phyloP scores from a whole-genome alignment of 1,140 invertebrate species.

The Nymphalis io region DNA sequence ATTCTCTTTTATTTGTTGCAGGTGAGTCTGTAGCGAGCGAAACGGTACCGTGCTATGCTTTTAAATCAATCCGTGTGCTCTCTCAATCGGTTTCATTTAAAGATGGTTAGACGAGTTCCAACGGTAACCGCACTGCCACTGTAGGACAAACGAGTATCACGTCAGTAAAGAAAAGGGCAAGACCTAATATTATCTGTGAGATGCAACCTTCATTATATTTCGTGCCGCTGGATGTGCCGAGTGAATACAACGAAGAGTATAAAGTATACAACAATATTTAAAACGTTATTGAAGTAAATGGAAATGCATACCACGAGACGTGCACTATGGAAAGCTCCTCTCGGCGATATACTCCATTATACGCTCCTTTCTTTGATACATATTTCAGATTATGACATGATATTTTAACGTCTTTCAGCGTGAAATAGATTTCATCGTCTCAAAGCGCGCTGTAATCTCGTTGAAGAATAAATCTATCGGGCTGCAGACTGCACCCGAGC shows the following conservation, averaged over 20 bases:
- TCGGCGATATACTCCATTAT: not conserved
- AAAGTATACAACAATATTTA: no score
- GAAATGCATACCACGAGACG: not conserved
- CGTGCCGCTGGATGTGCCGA: no score
- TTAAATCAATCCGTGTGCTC: conserved; percentile 9
- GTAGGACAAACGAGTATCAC: no score
- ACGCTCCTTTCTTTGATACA: conserved; percentile 5
- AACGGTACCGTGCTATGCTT: not conserved
- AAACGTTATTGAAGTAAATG: not conserved
- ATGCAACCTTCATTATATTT: no score
- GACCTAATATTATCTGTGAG: no score
- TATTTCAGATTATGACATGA: not conserved
- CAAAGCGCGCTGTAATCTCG: conserved; percentile 12
- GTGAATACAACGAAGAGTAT: no score
- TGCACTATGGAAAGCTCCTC: not conserved
- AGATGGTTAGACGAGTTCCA: not conserved
- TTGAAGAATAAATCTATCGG: conserved; percentile 9
- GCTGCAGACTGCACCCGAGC: not conserved
- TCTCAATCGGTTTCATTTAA: not conserved
- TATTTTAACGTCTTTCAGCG: conserved; percentile 17
- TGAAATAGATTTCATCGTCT: conserved; percentile 14
- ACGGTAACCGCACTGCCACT: no score
- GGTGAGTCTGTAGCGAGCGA: conserved; percentile 12
- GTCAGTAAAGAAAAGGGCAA: no score
- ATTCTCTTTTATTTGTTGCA: conserved; percentile 24